Base-by-base conservation (phyloP, 2,888 invertebrate genomes). In the Euspilapteryx auroguttella region DNA sequence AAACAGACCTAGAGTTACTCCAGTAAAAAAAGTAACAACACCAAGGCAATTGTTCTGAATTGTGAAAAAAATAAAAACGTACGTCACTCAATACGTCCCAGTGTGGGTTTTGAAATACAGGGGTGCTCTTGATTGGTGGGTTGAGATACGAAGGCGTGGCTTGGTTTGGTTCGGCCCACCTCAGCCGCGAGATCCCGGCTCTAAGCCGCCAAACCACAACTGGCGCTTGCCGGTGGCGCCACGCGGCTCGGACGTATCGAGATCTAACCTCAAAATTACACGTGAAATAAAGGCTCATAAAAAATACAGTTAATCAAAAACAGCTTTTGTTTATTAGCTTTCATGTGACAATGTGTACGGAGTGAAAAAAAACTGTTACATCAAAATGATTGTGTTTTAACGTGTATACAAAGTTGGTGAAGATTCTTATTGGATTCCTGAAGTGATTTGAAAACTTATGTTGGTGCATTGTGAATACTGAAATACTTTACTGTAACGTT, bases 191-290 rank as follows among this genome's bases (percentile, higher is more conserved):
- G 57, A 57, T 56, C 54, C 38, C 39, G 44, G 40, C 50, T 47
- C 44, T 43, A 45, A 46, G 56, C 49, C 47, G 44, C 49, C 69
- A 73, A 65, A 71, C 64, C 59, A 62, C 58, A 59, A 51, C 63
- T 54, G 63, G 73, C 76, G 73, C 69, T 66, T 47, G 71, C 48
- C 55, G 63, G 50, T 51, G 47, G 69, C 71, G 71, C 73, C 69
- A 58, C 66, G 69, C 63, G 57, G 47, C 46, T 38, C 40, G 34
- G 40, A 41, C 52, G 46, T 30, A 14, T 44, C 34, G 42, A 17
- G 39, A 36, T 40, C 46, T 46, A 50, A 47, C 54, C 49, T 54
- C 38, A 43, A 46, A 52, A 39, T 41, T 21, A 55, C 59, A 64
- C 38, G 34, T 37, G 41, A 37, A 42, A 33, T 33, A n/a, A 21